Evolutionary conservation across 2,888 invertebrate genomes (phyloP), one percentile per base, ranked within the genome.

Genomic region (Troglohyphantes excavatus): DNA sequence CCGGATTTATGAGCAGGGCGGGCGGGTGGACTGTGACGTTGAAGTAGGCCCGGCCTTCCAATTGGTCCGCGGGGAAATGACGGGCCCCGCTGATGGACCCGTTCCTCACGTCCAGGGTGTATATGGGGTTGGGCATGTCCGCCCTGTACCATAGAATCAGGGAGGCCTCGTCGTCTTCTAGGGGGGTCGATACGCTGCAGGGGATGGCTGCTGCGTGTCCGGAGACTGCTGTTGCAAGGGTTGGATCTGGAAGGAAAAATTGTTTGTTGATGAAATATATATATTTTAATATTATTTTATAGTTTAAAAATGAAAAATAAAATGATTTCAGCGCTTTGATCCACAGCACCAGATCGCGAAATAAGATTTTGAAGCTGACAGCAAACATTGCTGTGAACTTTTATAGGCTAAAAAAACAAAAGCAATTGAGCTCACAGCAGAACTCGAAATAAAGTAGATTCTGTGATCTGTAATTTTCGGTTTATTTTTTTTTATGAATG

Each of bases 131-230:
- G 19, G 86, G 81, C n/a, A 72, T 19, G 33, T 78, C 89, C n/a
- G 68, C 83, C 59, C 75, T 70, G 53, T 91, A 91, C 91, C 91
- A 91, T 0, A 91, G 79, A 7, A 91, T 84, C 6, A 91, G 70
- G 0, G 91, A 79, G 2, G 90, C 90, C 13, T 78, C 65, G n/a
- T 87, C 91, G 17, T 90, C 91, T 26, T 46, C 76, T 6, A 88
- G 68, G 0, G 90, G 79, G 5, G 76, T 68, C 0, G 90, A 81
- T 17, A 91, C 72, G 33, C 75, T 90, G 39, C 91, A 91, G 1
- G 91, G 91, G 11, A 91, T 70, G 27, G 46, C 33, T 7, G 79
- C 87, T 53, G 11, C 39, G 21, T 53, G 13, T 59, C 91, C 91
- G 7, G 72, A 83, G 2, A 91, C 87, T 26, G 91, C 84, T 39